A percentile compares a stretch with the other conserved stretches of the same genome.
These are phyloP conservation scores for Moxostoma hubbsi DNA, from an alignment of 2,797 vertebrate genomes.

Conservation along the genomic window DNA sequence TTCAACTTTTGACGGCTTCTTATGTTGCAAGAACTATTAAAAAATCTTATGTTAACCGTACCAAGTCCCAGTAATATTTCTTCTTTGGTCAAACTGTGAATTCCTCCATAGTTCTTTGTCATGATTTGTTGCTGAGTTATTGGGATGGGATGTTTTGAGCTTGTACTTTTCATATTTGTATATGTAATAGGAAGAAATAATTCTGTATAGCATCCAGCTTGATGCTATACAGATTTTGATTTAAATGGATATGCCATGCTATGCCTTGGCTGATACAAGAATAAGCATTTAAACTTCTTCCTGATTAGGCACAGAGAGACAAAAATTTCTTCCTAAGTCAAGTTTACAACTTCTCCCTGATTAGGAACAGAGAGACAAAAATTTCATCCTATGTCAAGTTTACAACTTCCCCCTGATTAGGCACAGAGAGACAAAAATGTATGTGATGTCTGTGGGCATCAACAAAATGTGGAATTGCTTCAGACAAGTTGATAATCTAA, in stretches of 20 bases:
- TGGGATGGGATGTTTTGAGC: neutral
- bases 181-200: neutral
- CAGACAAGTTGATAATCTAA: neutral
- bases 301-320: neutral
- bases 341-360: neutral
- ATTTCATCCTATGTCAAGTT: neutral
- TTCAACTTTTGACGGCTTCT: no score
- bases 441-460: neutral
- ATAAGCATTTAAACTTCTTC: neutral
- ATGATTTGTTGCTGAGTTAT: neutral
- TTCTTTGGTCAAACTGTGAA: no score
- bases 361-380: neutral
- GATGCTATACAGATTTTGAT: no score
- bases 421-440: neutral
- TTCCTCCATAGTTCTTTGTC: neutral
- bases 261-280: conserved; percentile 4
- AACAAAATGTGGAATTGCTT: neutral
- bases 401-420: neutral
- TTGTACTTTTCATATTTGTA: neutral
- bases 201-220: neutral
- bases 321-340: neutral
- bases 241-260: conserved; percentile 6
- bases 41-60: no score
- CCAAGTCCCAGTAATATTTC: no score
- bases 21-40: no score